phyloP scores from a whole-genome alignment of 2,888 invertebrate genomes.

The Antheraea assamensis region DNA sequence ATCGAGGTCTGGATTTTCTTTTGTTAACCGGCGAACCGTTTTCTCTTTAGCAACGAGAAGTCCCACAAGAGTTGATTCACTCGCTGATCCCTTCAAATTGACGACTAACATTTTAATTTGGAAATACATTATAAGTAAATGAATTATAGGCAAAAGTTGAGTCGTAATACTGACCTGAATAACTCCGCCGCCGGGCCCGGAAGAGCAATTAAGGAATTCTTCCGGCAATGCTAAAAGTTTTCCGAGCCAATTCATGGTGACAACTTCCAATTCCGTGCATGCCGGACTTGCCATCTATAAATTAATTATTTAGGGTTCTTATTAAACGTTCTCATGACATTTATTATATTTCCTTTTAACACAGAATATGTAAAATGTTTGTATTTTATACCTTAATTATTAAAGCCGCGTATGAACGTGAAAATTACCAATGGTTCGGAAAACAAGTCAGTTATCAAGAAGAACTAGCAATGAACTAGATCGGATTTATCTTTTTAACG shows the following conservation, averaged over 20 bases:
- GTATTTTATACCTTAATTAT: too few relatives aligned
- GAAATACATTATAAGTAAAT: not conserved
- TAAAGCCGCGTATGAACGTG: too few relatives aligned
- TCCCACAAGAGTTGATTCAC: constrained; percentile 93
- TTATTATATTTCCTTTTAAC: not conserved
- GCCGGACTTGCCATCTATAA: constrained; percentile 89
- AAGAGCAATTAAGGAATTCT: constrained; percentile 89
- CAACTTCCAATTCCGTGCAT: constrained; percentile 95
- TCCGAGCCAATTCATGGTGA: constrained; percentile 96
- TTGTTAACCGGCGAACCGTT: constrained; percentile 80
- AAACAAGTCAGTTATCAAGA: too few relatives aligned
- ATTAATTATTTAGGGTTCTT: not conserved
- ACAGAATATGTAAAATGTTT: not conserved
- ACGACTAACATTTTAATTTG: constrained; percentile 6
- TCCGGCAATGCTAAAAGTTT: constrained; percentile 91
- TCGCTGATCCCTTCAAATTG: constrained; percentile 89
- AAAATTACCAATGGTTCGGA: too few relatives aligned
- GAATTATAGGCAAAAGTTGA: not conserved
- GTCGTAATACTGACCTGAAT: constrained; percentile 84
- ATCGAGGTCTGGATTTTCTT: constrained; percentile 81
- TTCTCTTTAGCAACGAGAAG: constrained; percentile 90
- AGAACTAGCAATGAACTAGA: too few relatives aligned
- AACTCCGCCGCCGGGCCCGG: constrained; percentile 92
- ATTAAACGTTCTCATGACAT: not conserved
- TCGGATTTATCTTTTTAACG: too few relatives aligned